A percentile compares a stretch with the other conserved stretches of the same genome.
Conservation (phyloP, 1,140 invertebrate genomes). For the Arctopsyche grandis region DNA sequence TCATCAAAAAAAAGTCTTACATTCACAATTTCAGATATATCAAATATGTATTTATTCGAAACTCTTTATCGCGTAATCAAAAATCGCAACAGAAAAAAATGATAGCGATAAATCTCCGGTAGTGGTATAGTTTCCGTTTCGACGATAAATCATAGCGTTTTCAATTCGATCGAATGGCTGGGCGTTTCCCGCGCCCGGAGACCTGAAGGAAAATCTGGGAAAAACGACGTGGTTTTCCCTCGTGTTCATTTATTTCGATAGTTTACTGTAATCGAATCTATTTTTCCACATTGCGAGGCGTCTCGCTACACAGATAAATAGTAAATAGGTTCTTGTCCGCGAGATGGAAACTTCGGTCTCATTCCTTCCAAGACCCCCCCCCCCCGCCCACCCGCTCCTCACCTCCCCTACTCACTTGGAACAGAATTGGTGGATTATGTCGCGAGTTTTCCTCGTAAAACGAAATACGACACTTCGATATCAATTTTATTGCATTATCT, state of each 20-base stretch:
- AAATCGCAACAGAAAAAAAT: constrained; percentile 17
- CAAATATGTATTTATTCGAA: background rate
- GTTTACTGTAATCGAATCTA: constrained; percentile 34
- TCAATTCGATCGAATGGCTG: constrained; percentile 12
- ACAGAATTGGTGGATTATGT: too few species aligned
- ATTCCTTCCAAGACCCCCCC: too few species aligned
- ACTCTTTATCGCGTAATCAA: constrained; percentile 18
- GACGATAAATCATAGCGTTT: constrained; percentile 21
- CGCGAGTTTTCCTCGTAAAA: too few species aligned
- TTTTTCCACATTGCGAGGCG: constrained; percentile 28
- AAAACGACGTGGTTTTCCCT: constrained; percentile 13
- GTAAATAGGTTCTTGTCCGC: constrained; percentile 14
- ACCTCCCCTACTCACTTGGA: too few species aligned
- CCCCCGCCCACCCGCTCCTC: too few species aligned
- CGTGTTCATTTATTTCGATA: constrained; percentile 38
- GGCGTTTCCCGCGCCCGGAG: constrained; percentile 4
- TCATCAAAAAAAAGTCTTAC: too few species aligned
- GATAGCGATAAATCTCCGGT: constrained; percentile 16
- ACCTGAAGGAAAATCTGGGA: background rate
- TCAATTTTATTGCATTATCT: too few species aligned
- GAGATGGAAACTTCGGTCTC: too few species aligned
- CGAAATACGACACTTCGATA: too few species aligned
- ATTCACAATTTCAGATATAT: too few species aligned
- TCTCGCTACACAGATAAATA: constrained; percentile 32
- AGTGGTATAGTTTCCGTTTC: constrained; percentile 12